Base-by-base conservation (phyloP, 2,113 vertebrate species). In the Coreoperca whiteheadi region DNA sequence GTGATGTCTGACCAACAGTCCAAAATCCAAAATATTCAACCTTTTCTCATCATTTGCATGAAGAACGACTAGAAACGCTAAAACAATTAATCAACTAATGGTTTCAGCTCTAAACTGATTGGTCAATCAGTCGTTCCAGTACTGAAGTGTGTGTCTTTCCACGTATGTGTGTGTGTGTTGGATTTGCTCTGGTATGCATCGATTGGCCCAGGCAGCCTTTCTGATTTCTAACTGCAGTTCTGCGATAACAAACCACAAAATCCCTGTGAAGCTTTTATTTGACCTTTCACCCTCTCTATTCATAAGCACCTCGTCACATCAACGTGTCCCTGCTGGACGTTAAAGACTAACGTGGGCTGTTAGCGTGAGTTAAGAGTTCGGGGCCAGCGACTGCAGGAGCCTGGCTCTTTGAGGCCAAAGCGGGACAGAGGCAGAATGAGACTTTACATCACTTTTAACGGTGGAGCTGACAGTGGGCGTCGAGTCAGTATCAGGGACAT, bases 361-460 rank as follows among this genome's bases (percentile, higher is more conserved):
- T 46, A n/a, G 18, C 1, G 51, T 60, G 83, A 85, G 41, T 72
- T 32, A 72, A n/a, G 78, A 32, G 75, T 10, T 9, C 21, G 1
- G 71, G 53, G 63, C 57, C 81, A 2, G 54, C 2, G 48, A 23
- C 56, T 0, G 60, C 60, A 23, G 66, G n/a, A 66, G 59, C 53
- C 43, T 12, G 59, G 20, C 48, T 54, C 74, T 69, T 14, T 57
- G 54, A 37, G 66, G 23, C 25, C 20, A 9, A 11, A 10, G n/a
- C 0, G 77, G 77, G 72, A 66, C 77, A 1, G 18, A 64, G 50
- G 15, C 74, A 23, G n/a, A 57, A 2, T 2, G 39, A 56, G 64
- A 51, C 80, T 32, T 18, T 87, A 57, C 70, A 79, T 83, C 85
- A 80, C 28, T 12, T 70, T 83, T 79, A 83, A 80, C 72, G 85